Conservation (phyloP, 2,113 vertebrate species). For the Micromys minutus region DNA sequence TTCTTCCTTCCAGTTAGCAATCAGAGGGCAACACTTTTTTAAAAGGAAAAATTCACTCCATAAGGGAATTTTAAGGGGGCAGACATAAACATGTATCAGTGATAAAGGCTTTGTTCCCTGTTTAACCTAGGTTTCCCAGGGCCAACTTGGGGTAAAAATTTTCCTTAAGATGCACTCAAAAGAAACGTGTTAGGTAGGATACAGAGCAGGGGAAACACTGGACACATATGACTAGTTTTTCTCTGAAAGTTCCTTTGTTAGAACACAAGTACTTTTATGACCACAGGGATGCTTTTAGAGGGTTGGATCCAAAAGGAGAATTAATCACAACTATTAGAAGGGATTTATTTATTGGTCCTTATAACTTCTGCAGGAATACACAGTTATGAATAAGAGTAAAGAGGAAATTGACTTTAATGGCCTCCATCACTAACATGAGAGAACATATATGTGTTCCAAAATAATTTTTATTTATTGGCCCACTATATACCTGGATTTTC, state of each 20-base stretch:
- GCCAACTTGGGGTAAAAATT: not conserved
- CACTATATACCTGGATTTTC: not conserved
- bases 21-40: not conserved
- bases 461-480: conserved; percentile 1
- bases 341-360: conserved; percentile 11
- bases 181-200: not conserved
- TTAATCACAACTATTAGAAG: conserved; percentile 16
- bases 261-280: not conserved
- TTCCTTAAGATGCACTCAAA: conserved; percentile 15
- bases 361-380: conserved; percentile 1
- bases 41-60: not conserved
- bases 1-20: not conserved
- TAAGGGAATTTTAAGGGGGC: not conserved
- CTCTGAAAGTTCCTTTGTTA: not conserved
- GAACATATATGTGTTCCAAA: conserved; percentile 4
- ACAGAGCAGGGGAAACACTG: not conserved
- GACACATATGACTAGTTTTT: not conserved
- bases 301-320: conserved; percentile 29
- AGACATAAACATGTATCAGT: conserved; percentile 9
- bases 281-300: not conserved
- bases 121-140: not conserved
- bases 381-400: not conserved
- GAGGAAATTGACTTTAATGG: conserved; percentile 20
- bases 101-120: not conserved
- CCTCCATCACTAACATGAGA: conserved; percentile 3